phyloP scores from a whole-genome alignment of 1,140 invertebrate species.

The Heliconius eleuchia region DNA sequence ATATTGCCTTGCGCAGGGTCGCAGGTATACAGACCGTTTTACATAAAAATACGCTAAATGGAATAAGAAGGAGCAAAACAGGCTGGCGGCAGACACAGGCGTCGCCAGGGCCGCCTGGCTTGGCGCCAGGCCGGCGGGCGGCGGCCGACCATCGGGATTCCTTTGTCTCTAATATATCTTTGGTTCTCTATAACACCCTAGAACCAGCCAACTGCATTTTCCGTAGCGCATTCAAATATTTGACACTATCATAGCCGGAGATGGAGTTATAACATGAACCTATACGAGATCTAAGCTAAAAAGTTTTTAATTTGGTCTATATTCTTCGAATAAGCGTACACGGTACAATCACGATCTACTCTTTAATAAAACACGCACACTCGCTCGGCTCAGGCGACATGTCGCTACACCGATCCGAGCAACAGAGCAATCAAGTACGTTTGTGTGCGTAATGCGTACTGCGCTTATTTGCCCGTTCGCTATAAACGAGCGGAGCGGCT shows the following conservation, averaged over 20 bases:
- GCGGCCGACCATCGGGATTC: slow-evolving; percentile 75
- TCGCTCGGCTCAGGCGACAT: slow-evolving; percentile 35
- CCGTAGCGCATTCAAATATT: neutral
- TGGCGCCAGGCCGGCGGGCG: slow-evolving; percentile 79
- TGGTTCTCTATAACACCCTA: slow-evolving; percentile 20
- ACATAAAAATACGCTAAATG: slow-evolving; percentile 7
- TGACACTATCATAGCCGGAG: neutral
- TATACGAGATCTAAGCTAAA: neutral
- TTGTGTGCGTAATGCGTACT: slow-evolving; percentile 72
- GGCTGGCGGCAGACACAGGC: slow-evolving; percentile 67
- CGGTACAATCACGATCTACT: slow-evolving; percentile 28
- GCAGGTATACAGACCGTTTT: neutral
- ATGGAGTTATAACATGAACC: neutral
- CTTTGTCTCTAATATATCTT: slow-evolving; percentile 67
- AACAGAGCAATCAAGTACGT: slow-evolving; percentile 38
- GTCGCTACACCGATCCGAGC: slow-evolving; percentile 41
- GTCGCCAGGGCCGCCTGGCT: slow-evolving; percentile 77
- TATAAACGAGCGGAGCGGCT: slow-evolving; percentile 68
- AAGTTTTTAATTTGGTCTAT: slow-evolving; percentile 11
- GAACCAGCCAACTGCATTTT: neutral
- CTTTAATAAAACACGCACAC: slow-evolving; percentile 51
- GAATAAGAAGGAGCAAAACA: slow-evolving; percentile 45
- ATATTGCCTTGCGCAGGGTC: neutral
- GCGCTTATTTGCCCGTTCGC: slow-evolving; percentile 73
- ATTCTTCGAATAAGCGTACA: slow-evolving; percentile 19